phyloP scores from a whole-genome alignment of 2,797 vertebrate species.

The Peromyscus eremicus region DNA sequence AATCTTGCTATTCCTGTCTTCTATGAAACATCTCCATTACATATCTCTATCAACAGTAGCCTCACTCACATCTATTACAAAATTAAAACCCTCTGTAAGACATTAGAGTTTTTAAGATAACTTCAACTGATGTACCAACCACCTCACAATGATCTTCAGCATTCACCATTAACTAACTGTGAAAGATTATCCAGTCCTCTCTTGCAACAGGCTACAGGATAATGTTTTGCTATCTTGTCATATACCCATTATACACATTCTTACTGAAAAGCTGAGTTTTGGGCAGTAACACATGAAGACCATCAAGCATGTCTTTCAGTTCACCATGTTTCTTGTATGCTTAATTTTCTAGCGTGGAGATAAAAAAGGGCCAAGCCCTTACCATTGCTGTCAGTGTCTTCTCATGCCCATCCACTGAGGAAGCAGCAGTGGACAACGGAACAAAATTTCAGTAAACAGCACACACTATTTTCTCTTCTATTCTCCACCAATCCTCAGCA shows the following conservation, averaged over 20 bases:
- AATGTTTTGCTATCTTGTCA: neutral
- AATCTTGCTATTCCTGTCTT: neutral
- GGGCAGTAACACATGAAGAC: neutral
- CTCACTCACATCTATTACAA: neutral
- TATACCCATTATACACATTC: neutral
- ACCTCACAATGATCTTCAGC: neutral
- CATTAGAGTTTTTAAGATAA: neutral
- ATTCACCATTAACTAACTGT: neutral
- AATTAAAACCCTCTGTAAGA: neutral
- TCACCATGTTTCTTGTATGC: neutral
- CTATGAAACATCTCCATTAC: neutral
- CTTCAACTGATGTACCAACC: neutral
- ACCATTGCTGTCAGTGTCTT: conserved; percentile 1
- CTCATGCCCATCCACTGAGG: conserved; percentile 15
- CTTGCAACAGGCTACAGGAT: neutral
- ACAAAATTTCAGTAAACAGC: neutral
- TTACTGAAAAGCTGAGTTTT: conserved; percentile 27
- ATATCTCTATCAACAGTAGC: neutral
- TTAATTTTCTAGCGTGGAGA: conserved; percentile 17
- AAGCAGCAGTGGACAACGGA: neutral
- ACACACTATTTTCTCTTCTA: neutral
- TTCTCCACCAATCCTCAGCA: neutral
- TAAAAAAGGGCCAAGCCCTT: conserved; percentile 40
- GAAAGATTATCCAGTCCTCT: neutral
- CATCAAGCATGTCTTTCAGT: conserved; percentile 30